Evolutionary conservation across 2,888 invertebrate genomes (phyloP).

Genomic region (Ptychoptera albimana): DNA sequence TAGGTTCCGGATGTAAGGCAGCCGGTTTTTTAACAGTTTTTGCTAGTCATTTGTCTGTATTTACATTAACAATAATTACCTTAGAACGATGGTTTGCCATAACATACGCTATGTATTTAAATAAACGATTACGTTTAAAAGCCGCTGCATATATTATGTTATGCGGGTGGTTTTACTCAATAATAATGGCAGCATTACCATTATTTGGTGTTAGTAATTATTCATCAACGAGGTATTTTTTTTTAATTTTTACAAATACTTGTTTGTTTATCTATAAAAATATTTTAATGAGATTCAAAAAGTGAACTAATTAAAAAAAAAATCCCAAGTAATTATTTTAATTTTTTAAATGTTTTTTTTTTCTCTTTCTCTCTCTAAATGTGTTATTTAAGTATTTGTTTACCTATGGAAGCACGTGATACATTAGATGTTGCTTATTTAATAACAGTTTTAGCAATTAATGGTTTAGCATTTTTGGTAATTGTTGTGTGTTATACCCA

Average conservation of each 20-base stretch:
- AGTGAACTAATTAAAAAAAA: too few species aligned
- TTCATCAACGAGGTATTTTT: slow-evolving; percentile 67
- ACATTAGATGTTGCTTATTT: slow-evolving; percentile 57
- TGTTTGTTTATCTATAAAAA: background rate
- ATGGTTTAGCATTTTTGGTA: slow-evolving; percentile 64
- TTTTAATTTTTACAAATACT: background rate
- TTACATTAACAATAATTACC: slow-evolving; percentile 73
- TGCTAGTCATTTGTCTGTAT: slow-evolving; percentile 73
- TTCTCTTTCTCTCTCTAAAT: slow-evolving; percentile 12
- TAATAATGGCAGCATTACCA: slow-evolving; percentile 62
- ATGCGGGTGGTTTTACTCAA: slow-evolving; percentile 62
- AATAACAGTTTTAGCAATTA: slow-evolving; percentile 54
- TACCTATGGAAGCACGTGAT: slow-evolving; percentile 68
- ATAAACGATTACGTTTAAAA: slow-evolving; percentile 56
- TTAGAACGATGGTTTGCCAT: slow-evolving; percentile 75
- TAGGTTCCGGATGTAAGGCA: slow-evolving; percentile 63
- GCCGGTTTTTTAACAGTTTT: slow-evolving; percentile 82
- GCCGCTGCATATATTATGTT: slow-evolving; percentile 62
- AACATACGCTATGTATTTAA: slow-evolving; percentile 66
- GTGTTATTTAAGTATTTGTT: slow-evolving; percentile 47
- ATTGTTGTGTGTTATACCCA: slow-evolving; percentile 75
- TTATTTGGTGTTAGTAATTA: slow-evolving; percentile 74
- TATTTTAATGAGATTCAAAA: too few species aligned
- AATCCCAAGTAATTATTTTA: background rate
- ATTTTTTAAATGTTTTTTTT: slow-evolving; percentile 6